Percentiles rank a stretch among this genome's conserved stretches.
Conservation (phyloP, 2,797 vertebrate species). For the Loris lydekkerianus region DNA sequence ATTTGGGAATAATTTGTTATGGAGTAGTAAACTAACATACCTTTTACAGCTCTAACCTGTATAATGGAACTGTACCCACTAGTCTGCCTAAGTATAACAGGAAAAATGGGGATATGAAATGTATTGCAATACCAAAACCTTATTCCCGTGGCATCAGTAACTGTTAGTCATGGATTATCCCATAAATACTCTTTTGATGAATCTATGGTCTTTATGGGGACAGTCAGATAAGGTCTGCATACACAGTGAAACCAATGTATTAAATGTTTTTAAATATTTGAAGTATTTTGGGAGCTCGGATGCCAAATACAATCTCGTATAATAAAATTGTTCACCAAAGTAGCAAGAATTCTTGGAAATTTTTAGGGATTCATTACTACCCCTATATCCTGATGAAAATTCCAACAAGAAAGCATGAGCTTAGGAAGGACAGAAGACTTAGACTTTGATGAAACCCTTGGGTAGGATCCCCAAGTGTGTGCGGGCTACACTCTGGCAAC, state of each 20-base stretch:
- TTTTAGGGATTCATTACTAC: neutral
- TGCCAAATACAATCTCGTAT: neutral
- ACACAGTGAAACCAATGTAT: conserved; percentile 41
- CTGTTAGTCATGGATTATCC: conserved; percentile 47
- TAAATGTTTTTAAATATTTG: conserved; percentile 63
- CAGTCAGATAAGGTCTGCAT: conserved; percentile 26
- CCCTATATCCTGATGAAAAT: neutral
- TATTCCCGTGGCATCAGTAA: conserved; percentile 45
- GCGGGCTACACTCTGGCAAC: neutral
- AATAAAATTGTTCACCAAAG: conserved; percentile 58
- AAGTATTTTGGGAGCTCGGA: conserved; percentile 28
- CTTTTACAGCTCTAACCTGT: neutral
- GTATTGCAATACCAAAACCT: conserved; percentile 8
- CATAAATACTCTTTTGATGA: conserved; percentile 56
- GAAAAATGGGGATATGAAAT: neutral
- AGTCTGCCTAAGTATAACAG: neutral
- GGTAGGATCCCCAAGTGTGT: neutral
- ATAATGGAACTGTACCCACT: conserved; percentile 46
- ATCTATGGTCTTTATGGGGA: conserved; percentile 47
- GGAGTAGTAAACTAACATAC: neutral
- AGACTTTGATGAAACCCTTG: neutral
- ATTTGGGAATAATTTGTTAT: neutral
- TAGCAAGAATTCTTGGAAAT: conserved; percentile 31
- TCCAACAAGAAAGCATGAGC: neutral
- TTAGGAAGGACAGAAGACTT: conserved; percentile 13